These are phyloP conservation scores for Mobula birostris DNA, from an alignment of 2,113 vertebrate genomes.

Conservation along the genomic window DNA sequence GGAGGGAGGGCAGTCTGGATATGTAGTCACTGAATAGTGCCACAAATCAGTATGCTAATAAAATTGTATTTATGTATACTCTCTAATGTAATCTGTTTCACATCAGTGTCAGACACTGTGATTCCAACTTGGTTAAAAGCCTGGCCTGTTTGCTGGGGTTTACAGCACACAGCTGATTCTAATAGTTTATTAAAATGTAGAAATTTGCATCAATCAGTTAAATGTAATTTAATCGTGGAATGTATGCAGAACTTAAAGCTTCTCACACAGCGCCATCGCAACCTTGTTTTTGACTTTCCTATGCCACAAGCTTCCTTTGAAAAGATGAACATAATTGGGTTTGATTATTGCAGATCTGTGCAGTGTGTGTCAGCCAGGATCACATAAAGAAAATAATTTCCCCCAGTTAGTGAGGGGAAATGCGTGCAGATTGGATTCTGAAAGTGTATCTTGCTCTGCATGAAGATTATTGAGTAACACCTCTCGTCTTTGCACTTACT, in stretches of 20 bases:
- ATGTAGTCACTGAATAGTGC: neutral
- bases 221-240: neutral
- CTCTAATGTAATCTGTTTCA: neutral
- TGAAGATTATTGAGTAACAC: neutral
- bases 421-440: neutral
- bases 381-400: neutral
- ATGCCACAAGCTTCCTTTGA: neutral
- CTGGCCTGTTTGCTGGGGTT: neutral
- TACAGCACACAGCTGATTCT: neutral
- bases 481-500: neutral
- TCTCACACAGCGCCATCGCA: neutral
- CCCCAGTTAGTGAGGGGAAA: neutral
- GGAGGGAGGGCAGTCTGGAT: neutral
- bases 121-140: neutral
- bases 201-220: neutral
- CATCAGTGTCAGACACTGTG: neutral
- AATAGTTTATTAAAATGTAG: neutral
- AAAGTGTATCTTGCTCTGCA: neutral
- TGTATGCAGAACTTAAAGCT: neutral
- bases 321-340: constrained; percentile 22
- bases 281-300: neutral
- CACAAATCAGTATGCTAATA: neutral
- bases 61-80: neutral
- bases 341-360: neutral
- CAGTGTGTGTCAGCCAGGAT: neutral